Evolutionary conservation across 2,797 vertebrate species (phyloP).

Genomic region (Acanthurus lineatus): DNA sequence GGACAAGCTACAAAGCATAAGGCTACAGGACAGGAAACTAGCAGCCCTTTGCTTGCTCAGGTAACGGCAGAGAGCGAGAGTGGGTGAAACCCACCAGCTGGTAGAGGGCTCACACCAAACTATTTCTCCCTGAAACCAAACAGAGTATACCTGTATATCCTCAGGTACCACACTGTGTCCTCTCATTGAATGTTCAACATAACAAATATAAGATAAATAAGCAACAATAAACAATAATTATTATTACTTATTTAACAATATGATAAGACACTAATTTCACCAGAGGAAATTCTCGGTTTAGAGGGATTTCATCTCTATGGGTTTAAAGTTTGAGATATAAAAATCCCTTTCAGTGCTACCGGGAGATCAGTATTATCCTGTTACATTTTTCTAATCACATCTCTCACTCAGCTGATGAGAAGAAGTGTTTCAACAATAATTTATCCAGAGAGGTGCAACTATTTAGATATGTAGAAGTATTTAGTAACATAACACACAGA

Average conservation of each 20-base stretch:
- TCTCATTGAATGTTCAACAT: conserved; percentile 11
- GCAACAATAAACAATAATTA: not conserved
- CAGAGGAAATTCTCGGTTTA: conserved; percentile 14
- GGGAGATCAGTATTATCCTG: conserved; percentile 7
- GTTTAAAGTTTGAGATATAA: conserved; percentile 3
- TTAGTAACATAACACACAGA: not conserved
- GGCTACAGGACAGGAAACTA: conserved; percentile 24
- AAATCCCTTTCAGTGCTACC: not conserved
- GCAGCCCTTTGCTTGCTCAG: conserved; percentile 22
- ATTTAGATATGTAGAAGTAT: not conserved
- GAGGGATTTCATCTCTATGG: not conserved
- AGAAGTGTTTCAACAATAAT: not conserved
- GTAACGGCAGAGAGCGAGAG: not conserved
- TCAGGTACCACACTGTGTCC: not conserved
- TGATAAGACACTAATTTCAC: conserved; percentile 5
- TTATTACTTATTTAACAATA: conserved; percentile 9
- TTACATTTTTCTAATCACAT: conserved; percentile 32
- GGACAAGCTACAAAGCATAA: conserved; percentile 41
- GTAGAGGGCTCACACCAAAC: conserved; percentile 11
- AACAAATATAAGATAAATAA: conserved; percentile 29
- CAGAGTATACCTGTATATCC: not conserved
- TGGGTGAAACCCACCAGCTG: conserved; percentile 13
- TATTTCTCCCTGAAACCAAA: not conserved
- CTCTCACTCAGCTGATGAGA: conserved; percentile 15
- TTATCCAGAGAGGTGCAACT: not conserved